Evolutionary conservation across 2,888 invertebrate genomes (phyloP).

Genomic region (Agrilus cyanescens): DNA sequence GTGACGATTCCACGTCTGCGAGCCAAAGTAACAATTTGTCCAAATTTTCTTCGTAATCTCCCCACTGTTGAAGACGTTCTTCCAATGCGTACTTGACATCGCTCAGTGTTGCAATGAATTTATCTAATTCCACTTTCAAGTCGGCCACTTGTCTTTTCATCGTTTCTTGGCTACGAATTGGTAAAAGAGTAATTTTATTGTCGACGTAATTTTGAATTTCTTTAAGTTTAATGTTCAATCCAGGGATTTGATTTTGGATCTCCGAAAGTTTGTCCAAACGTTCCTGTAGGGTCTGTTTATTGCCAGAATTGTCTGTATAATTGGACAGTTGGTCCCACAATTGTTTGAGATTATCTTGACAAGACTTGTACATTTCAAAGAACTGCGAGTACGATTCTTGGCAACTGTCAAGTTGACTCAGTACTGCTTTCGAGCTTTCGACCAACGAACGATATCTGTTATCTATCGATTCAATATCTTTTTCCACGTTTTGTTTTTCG

Average conservation of each 20-base stretch:
- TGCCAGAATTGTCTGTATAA: constrained; percentile 77
- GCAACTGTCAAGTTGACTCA: constrained; percentile 61
- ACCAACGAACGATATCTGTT: constrained; percentile 62
- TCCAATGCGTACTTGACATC: constrained; percentile 72
- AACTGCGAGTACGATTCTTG: constrained; percentile 78
- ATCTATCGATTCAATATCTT: constrained; percentile 61
- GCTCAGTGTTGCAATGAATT: constrained; percentile 62
- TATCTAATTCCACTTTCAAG: constrained; percentile 72
- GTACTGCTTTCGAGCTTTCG: constrained; percentile 52
- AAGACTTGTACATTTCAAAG: constrained; percentile 71
- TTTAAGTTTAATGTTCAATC: constrained; percentile 66
- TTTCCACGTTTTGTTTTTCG: constrained; percentile 50
- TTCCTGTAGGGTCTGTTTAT: constrained; percentile 71
- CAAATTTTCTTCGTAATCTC: constrained; percentile 76
- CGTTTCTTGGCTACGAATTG: constrained; percentile 71
- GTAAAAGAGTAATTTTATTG: constrained; percentile 54
- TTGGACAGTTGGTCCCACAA: constrained; percentile 78
- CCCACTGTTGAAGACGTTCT: constrained; percentile 81
- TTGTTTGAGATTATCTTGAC: constrained; percentile 83
- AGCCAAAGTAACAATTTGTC: constrained; percentile 76
- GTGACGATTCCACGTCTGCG: constrained; percentile 69
- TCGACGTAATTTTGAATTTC: constrained; percentile 63
- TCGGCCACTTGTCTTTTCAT: constrained; percentile 73
- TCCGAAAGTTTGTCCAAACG: constrained; percentile 70
- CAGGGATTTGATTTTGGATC: constrained; percentile 64